A percentile compares a stretch with the other conserved stretches of the same genome.
phyloP scores from a whole-genome alignment of 2,113 vertebrate species.

The Corythaeola cristata region DNA sequence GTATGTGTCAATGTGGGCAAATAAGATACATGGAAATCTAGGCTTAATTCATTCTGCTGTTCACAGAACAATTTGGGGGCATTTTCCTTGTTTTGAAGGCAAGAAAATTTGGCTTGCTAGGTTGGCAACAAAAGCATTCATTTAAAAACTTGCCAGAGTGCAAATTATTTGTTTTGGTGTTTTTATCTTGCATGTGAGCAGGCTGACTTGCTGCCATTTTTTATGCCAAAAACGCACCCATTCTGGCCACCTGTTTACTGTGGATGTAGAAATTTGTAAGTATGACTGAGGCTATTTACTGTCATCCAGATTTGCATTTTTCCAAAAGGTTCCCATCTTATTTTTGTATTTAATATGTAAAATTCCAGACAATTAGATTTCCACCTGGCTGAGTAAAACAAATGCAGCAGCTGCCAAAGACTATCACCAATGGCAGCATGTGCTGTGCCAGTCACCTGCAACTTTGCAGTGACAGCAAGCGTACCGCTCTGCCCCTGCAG shows the following conservation, averaged over 20 bases:
- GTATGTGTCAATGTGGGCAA: neutral
- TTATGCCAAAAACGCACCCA: neutral
- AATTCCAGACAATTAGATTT: neutral
- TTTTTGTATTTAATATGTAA: neutral
- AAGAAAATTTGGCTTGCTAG: neutral
- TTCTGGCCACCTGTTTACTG: neutral
- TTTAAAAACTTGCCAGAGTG: neutral
- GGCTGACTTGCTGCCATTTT: neutral
- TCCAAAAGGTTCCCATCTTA: neutral
- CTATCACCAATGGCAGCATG: neutral
- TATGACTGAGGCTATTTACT: neutral
- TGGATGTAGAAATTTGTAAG: neutral
- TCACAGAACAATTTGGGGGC: neutral
- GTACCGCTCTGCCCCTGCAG: neutral
- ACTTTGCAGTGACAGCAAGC: neutral
- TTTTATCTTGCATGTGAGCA: slow-evolving; percentile 26
- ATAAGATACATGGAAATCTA: neutral
- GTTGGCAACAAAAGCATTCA: slow-evolving; percentile 4
- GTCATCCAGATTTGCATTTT: neutral
- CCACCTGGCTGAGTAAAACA: neutral
- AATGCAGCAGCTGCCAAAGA: neutral
- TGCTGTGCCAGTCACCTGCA: neutral
- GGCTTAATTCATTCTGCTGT: neutral
- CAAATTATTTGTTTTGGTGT: neutral
- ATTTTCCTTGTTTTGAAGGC: neutral